These are phyloP conservation scores for Agrenia bidenticulata DNA, from an alignment of 2,888 invertebrate species.

Conservation along the genomic window DNA sequence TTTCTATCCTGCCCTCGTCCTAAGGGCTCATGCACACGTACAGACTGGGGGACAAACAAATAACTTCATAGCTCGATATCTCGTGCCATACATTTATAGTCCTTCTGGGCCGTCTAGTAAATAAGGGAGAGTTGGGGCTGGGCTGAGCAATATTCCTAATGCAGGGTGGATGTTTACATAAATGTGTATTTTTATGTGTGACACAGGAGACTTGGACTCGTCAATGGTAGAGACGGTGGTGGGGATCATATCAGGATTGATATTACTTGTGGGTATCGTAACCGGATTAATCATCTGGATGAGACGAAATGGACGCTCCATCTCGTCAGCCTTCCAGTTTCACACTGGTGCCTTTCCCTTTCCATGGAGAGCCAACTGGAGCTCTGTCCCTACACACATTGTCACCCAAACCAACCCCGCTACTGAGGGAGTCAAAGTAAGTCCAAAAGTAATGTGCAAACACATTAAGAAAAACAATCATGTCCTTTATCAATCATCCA, in stretches of 20 bases:
- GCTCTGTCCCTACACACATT: conserved; percentile 52
- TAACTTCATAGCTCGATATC: too few relatives aligned
- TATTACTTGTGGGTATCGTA: conserved; percentile 47
- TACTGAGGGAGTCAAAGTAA: conserved; percentile 52
- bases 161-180: conserved; percentile 2
- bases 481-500: background rate
- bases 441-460: conserved; percentile 14
- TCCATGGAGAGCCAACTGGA: conserved; percentile 49
- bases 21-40: too few relatives aligned
- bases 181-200: conserved; percentile 24
- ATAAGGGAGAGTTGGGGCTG: too few relatives aligned
- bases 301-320: conserved; percentile 48
- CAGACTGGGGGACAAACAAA: too few relatives aligned
- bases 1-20: too few relatives aligned
- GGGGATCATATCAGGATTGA: conserved; percentile 49
- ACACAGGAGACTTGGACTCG: conserved; percentile 49
- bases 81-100: too few relatives aligned
- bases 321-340: conserved; percentile 46
- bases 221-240: conserved; percentile 52
- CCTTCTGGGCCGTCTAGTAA: too few relatives aligned
- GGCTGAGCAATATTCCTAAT: background rate
- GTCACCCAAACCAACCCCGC: conserved; percentile 50
- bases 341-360: conserved; percentile 48
- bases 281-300: conserved; percentile 49
- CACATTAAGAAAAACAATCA: conserved; percentile 10